Conservation (phyloP, 2,888 invertebrate genomes). For the Andrena bicolor region DNA sequence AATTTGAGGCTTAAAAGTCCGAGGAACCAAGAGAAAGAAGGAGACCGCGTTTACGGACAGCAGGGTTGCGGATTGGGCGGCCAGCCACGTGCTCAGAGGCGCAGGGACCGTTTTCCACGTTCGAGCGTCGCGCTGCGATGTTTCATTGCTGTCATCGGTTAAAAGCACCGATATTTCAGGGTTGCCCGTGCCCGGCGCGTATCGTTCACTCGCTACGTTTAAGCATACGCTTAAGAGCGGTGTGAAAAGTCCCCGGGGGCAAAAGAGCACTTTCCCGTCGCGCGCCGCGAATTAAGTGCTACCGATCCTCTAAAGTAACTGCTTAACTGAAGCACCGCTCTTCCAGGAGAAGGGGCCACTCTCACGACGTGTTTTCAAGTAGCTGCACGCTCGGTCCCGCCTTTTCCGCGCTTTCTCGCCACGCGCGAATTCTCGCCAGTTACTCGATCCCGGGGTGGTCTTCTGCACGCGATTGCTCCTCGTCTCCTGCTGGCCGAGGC, state of each 20-base stretch:
- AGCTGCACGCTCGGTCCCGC: slow-evolving; percentile 12
- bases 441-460: slow-evolving; percentile 5
- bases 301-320: slow-evolving; percentile 53
- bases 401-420: slow-evolving; percentile 22
- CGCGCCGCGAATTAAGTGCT: slow-evolving; percentile 60
- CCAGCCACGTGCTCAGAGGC: slow-evolving; percentile 1
- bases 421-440: slow-evolving; percentile 10
- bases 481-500: background rate
- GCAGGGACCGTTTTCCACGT: background rate
- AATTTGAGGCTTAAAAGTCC: too few relatives aligned
- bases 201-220: slow-evolving; percentile 23
- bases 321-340: slow-evolving; percentile 35
- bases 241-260: slow-evolving; percentile 49
- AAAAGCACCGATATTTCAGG: slow-evolving; percentile 64
- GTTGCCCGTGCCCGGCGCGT: slow-evolving; percentile 29
- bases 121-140: slow-evolving; percentile 6
- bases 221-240: slow-evolving; percentile 39
- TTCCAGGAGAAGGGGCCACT: slow-evolving; percentile 1
- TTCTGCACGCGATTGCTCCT: background rate
- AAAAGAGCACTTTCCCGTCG: slow-evolving; percentile 50
- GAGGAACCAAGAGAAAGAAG: too few relatives aligned
- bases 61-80: slow-evolving; percentile 3
- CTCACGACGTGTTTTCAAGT: slow-evolving; percentile 29
- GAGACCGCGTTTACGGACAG: background rate
- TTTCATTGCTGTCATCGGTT: slow-evolving; percentile 38